phyloP scores from a whole-genome alignment of 2,888 invertebrate species.

The Cephonodes hylas region DNA sequence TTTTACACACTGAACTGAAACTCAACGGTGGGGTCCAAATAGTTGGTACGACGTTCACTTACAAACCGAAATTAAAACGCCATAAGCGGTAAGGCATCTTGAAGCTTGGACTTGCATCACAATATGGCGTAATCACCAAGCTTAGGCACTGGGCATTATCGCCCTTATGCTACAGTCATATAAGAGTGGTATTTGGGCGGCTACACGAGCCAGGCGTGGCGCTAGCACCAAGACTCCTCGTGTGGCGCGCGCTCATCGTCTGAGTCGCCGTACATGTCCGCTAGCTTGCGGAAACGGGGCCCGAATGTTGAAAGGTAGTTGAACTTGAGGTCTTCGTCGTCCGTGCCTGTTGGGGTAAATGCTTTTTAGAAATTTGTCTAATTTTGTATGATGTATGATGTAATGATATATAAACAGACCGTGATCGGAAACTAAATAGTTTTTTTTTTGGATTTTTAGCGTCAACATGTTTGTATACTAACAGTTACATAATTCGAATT shows the following conservation, averaged over 20 bases:
- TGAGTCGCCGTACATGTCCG: constrained; percentile 97
- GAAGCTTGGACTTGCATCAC: constrained; percentile 25
- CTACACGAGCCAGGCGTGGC: constrained; percentile 75
- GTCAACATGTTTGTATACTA: too few relatives aligned
- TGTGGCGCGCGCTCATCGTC: constrained; percentile 90
- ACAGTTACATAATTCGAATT: too few relatives aligned
- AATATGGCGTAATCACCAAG: constrained; percentile 25
- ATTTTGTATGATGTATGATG: too few relatives aligned
- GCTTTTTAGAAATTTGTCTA: background rate
- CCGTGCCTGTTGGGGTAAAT: constrained; percentile 82
- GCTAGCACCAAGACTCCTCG: constrained; percentile 92
- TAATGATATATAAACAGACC: too few relatives aligned
- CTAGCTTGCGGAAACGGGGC: constrained; percentile 95
- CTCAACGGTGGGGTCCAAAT: constrained; percentile 46
- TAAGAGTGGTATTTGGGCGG: constrained; percentile 45
- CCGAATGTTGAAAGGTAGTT: constrained; percentile 97
- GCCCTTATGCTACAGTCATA: constrained; percentile 35
- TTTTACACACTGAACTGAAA: constrained; percentile 33
- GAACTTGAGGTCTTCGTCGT: constrained; percentile 95
- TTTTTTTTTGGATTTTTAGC: too few relatives aligned
- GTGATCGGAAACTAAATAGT: too few relatives aligned
- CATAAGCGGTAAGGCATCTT: constrained; percentile 63
- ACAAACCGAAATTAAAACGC: constrained; percentile 37
- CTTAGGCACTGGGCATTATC: constrained; percentile 30
- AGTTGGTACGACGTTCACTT: constrained; percentile 28